A percentile compares a stretch with the other conserved stretches of the same genome.
Evolutionary conservation across 2,113 vertebrate genomes (phyloP).

Genomic region (Vanacampus margaritifer): DNA sequence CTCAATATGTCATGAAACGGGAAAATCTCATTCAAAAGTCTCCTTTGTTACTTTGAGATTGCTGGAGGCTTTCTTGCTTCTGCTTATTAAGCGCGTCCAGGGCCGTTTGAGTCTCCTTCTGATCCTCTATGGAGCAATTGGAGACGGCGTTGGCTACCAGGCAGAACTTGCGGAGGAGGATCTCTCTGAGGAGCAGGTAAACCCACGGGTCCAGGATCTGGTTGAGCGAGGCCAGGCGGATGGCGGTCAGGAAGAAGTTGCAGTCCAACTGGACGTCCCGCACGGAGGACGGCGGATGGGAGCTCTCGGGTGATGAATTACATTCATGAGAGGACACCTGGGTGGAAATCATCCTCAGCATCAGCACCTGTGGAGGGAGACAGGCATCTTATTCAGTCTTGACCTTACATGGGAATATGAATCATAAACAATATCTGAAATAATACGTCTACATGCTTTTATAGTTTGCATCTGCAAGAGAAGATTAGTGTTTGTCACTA

Average conservation of each 20-base stretch:
- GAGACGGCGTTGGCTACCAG: constrained; percentile 86
- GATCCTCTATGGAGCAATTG: constrained; percentile 76
- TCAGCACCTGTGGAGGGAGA: constrained; percentile 75
- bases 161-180: constrained; percentile 85
- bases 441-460: neutral
- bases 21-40: neutral
- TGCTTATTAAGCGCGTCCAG: constrained; percentile 70
- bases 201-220: constrained; percentile 99
- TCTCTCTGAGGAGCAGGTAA: constrained; percentile 90
- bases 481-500: too few species aligned
- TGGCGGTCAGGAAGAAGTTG: constrained; percentile 81
- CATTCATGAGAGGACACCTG: constrained; percentile 78
- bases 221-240: constrained; percentile 93
- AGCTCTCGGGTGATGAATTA: constrained; percentile 19
- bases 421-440: neutral
- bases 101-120: constrained; percentile 68
- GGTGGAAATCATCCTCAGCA: constrained; percentile 85
- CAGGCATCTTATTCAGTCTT: neutral
- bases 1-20: neutral
- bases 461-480: too few species aligned
- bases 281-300: neutral
- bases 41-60: constrained; percentile 43
- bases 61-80: constrained; percentile 53
- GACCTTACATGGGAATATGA: neutral
- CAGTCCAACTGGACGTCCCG: constrained; percentile 74